These are phyloP conservation scores for Pelvicachromis taeniatus DNA, from an alignment of 2,113 vertebrate genomes.

Conservation along the genomic window DNA sequence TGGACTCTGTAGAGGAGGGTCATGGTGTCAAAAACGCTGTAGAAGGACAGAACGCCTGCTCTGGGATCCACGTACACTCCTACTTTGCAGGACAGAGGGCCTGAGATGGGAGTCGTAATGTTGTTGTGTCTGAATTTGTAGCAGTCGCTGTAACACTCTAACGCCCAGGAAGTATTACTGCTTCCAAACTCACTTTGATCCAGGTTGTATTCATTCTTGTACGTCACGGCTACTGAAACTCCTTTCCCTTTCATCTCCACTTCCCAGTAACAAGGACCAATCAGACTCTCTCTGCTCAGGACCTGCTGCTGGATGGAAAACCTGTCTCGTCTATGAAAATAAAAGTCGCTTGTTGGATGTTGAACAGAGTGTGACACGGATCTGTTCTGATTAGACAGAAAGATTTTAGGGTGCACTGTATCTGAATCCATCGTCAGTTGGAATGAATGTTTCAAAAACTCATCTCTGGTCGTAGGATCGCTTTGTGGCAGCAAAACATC, in stretches of 20 bases:
- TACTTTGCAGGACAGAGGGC: neutral
- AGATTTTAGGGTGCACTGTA: neutral
- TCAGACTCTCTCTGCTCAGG: neutral
- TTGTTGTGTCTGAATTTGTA: neutral
- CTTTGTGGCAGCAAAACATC: neutral
- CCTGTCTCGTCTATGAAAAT: neutral
- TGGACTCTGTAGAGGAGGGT: neutral
- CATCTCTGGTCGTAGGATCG: neutral
- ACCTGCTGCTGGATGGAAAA: neutral
- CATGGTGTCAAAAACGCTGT: neutral
- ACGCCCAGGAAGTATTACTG: accelerated
- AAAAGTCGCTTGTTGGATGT: neutral
- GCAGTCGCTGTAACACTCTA: accelerated
- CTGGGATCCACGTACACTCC: neutral
- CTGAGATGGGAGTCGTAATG: neutral
- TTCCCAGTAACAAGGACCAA: no score
- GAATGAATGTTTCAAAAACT: accelerated
- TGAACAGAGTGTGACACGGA: neutral
- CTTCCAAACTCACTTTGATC: neutral
- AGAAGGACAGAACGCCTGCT: neutral
- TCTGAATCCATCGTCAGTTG: neutral
- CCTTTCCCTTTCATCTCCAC: accelerated
- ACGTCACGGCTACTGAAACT: accelerated
- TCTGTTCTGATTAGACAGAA: accelerated
- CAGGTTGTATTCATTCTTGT: neutral